phyloP scores from a whole-genome alignment of 2,113 vertebrate species.

The Probosciger aterrimus region DNA sequence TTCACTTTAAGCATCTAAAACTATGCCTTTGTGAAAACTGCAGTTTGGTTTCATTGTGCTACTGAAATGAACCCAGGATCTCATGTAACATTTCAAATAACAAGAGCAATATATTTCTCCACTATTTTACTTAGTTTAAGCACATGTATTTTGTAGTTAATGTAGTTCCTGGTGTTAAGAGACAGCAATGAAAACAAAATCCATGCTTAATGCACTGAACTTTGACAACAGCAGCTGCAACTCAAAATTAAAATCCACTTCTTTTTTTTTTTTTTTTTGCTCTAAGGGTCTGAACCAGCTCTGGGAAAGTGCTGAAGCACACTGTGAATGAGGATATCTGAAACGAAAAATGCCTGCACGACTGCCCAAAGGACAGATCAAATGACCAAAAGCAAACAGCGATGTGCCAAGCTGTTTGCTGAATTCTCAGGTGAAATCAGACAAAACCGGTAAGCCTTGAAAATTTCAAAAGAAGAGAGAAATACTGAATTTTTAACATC shows the following conservation, averaged over 20 bases:
- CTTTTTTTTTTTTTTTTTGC: no score
- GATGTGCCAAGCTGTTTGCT: background rate
- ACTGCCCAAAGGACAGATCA: constrained; percentile 30
- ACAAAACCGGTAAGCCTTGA: background rate
- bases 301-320: background rate
- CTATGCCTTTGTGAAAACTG: background rate
- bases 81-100: constrained; percentile 15
- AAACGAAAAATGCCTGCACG: background rate
- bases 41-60: background rate
- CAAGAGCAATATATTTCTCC: constrained; percentile 15
- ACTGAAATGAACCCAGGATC: constrained; percentile 10
- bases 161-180: constrained; percentile 29
- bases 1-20: background rate
- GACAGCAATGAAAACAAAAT: constrained; percentile 38
- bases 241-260: constrained; percentile 55
- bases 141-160: constrained; percentile 32
- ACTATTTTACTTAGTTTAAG: constrained; percentile 29
- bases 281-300: constrained; percentile 2
- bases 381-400: constrained; percentile 45
- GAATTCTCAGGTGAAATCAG: constrained; percentile 21
- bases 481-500: background rate
- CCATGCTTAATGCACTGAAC: constrained; percentile 51
- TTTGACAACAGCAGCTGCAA: constrained; percentile 58
- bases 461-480: constrained; percentile 37
- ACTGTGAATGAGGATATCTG: background rate